Conservation (phyloP, 2,113 vertebrate genomes). For the Halichoerus grypus region DNA sequence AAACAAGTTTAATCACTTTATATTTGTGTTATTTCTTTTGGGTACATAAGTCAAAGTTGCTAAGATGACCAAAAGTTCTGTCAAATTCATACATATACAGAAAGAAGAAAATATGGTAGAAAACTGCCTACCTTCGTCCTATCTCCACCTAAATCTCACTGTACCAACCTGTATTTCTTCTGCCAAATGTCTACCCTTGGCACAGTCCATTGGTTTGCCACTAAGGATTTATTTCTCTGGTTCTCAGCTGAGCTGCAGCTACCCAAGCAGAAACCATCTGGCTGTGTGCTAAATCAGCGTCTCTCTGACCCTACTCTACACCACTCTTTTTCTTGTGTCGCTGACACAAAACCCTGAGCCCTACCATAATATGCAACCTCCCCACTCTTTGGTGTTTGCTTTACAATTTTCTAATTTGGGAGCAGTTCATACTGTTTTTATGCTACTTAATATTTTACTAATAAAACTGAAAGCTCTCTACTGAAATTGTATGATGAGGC, state of each 20-base stretch:
- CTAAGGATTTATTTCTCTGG: conserved; percentile 77
- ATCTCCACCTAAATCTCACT: not conserved
- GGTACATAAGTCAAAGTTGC: not conserved
- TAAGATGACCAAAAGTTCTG: conserved; percentile 59
- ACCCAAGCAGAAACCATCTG: conserved; percentile 84
- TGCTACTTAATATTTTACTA: conserved; percentile 68
- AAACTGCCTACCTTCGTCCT: not conserved
- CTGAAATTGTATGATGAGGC: conserved; percentile 74
- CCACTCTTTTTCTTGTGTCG: not conserved
- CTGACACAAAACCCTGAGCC: not conserved
- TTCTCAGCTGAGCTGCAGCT: conserved; percentile 82
- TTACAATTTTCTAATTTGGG: conserved; percentile 15
- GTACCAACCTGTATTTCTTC: not conserved
- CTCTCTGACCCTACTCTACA: conserved; percentile 69
- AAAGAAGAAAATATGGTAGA: conserved; percentile 31
- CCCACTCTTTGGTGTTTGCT: not conserved
- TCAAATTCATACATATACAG: not conserved
- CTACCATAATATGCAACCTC: not conserved
- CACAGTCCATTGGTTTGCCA: conserved; percentile 71
- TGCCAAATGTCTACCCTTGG: not conserved
- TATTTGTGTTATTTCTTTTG: conserved; percentile 36
- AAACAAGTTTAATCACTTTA: conserved; percentile 41
- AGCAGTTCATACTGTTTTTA: conserved; percentile 61
- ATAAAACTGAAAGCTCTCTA: conserved; percentile 71
- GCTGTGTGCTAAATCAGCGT: conserved; percentile 63